These are phyloP conservation scores for Cynopterus sphinx DNA, from an alignment of 2,797 vertebrate species.

Conservation along the genomic window DNA sequence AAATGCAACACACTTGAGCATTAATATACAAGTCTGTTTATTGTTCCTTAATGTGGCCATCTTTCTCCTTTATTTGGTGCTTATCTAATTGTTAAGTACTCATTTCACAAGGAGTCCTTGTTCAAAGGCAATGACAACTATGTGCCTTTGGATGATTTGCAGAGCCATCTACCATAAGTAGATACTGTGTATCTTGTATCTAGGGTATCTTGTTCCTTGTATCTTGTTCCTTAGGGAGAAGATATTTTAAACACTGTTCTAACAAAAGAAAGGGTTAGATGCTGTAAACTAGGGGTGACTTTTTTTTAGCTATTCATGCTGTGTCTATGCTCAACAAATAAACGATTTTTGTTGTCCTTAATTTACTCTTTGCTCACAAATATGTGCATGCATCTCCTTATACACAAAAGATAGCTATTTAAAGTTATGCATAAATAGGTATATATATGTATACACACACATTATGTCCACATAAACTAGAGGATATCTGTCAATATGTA, in stretches of 20 bases:
- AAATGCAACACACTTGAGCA: conserved; percentile 52
- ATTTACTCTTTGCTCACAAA: not conserved
- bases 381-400: not conserved
- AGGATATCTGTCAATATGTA: not conserved
- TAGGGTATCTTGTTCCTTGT: too few species aligned
- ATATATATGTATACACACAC: not conserved
- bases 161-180: not conserved
- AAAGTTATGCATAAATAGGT: not conserved
- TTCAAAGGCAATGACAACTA: conserved; percentile 60
- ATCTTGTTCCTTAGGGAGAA: conserved; percentile 61
- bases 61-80: not conserved
- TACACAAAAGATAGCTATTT: not conserved
- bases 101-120: conserved; percentile 1
- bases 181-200: conserved; percentile 24
- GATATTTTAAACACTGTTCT: conserved; percentile 58
- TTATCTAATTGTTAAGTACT: conserved; percentile 46
- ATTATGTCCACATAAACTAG: not conserved
- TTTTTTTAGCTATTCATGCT: not conserved
- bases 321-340: not conserved
- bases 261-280: conserved; percentile 56
- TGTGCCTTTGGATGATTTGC: not conserved
- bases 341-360: not conserved
- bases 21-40: conserved; percentile 50
- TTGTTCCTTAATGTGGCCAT: not conserved
- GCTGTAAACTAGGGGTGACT: conserved; percentile 34